Percentiles rank a stretch among this genome's conserved stretches.
phyloP scores from a whole-genome alignment of 2,888 invertebrate species.

The Pandemis corylana region DNA sequence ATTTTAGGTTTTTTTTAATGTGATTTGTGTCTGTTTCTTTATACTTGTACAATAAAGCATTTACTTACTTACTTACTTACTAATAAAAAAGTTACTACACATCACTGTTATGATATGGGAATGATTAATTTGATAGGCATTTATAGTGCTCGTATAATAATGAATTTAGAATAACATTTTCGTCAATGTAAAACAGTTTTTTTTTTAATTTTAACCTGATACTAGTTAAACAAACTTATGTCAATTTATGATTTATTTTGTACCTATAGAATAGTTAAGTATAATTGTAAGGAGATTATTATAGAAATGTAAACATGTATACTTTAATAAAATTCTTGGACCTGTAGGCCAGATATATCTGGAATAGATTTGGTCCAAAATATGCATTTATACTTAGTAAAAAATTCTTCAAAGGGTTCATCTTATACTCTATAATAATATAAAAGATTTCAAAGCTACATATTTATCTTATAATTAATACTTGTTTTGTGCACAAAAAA shows the following conservation, averaged over 20 bases:
- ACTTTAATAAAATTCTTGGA: not conserved
- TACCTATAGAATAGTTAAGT: not conserved
- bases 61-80: no score
- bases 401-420: not conserved
- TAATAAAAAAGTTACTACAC: constrained; percentile 5
- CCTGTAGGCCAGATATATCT: constrained; percentile 31
- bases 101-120: constrained; percentile 32
- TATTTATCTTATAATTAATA: constrained; percentile 5
- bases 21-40: no score
- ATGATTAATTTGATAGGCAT: constrained; percentile 15
- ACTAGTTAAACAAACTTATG: not conserved
- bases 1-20: no score
- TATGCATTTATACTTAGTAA: constrained; percentile 9
- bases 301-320: constrained; percentile 5
- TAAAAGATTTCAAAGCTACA: constrained; percentile 22
- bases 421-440: constrained; percentile 13
- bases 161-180: not conserved
- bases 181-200: not conserved
- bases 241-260: not conserved
- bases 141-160: constrained; percentile 1
- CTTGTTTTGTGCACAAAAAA: constrained; percentile 10
- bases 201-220: not conserved
- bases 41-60: no score
- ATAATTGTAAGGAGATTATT: constrained; percentile 1
- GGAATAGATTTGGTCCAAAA: constrained; percentile 35